A percentile compares a stretch with the other conserved stretches of the same genome.
Evolutionary conservation across 1,140 invertebrate species (phyloP).

Genomic region (Leptopilina clavipes): DNA sequence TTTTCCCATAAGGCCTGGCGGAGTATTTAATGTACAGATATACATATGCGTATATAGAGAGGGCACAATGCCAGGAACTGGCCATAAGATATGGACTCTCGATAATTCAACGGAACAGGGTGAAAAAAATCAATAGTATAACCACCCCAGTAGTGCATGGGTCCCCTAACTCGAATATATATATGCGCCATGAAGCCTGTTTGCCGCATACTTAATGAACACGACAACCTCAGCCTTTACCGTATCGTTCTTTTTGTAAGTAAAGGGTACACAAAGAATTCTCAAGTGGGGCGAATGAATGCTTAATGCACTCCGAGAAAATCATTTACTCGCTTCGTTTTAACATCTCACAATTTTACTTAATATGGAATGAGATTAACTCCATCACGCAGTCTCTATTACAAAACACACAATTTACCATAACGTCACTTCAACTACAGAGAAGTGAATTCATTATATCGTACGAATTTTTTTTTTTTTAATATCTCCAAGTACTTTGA

Average conservation of each 20-base stretch:
- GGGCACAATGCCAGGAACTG: slow-evolving; percentile 30
- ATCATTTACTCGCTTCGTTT: slow-evolving; percentile 10
- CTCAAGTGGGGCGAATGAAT: slow-evolving; percentile 30
- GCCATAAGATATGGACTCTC: slow-evolving; percentile 34
- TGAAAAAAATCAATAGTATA: slow-evolving; percentile 34
- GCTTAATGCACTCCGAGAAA: slow-evolving; percentile 30
- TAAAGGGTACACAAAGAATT: slow-evolving; percentile 24
- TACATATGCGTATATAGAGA: background rate
- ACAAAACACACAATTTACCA: background rate
- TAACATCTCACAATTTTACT: slow-evolving; percentile 12
- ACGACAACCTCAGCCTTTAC: slow-evolving; percentile 23
- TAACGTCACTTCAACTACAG: too few species aligned
- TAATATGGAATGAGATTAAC: slow-evolving; percentile 17
- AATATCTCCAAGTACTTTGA: too few species aligned
- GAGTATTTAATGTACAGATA: slow-evolving; percentile 10
- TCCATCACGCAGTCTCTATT: background rate
- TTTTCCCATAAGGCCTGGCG: slow-evolving; percentile 4
- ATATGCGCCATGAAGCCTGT: slow-evolving; percentile 21
- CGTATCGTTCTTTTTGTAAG: slow-evolving; percentile 23
- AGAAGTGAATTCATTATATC: too few species aligned
- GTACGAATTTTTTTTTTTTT: background rate
- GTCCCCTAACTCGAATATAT: slow-evolving; percentile 10
- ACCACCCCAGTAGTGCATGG: slow-evolving; percentile 19
- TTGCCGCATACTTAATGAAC: slow-evolving; percentile 30
- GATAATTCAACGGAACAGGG: slow-evolving; percentile 31